A percentile compares a stretch with the other conserved stretches of the same genome.
Conservation (phyloP, 2,888 invertebrate genomes). For the Rhaphigaster nebulosa region DNA sequence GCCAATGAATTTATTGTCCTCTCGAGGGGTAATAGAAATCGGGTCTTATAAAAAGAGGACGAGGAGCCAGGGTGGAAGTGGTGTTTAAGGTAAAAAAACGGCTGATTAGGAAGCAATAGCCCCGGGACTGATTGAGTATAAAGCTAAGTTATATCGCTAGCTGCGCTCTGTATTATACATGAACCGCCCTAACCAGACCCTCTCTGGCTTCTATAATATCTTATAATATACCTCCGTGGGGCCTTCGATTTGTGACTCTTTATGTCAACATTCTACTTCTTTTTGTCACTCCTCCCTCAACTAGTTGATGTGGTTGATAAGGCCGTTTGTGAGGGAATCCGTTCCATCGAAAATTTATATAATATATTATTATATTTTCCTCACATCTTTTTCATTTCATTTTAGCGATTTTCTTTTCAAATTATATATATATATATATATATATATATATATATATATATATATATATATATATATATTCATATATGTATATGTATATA, state of each 20-base stretch:
- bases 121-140: slow-evolving; percentile 41
- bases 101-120: slow-evolving; percentile 30
- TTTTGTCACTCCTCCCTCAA: slow-evolving; percentile 3
- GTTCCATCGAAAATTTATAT: not conserved
- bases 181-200: not conserved
- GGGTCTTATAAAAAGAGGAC: not conserved
- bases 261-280: slow-evolving; percentile 43
- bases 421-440: too few relatives aligned
- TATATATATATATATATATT: too few relatives aligned
- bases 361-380: not conserved
- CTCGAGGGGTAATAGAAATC: not conserved
- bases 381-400: too few relatives aligned
- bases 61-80: not conserved
- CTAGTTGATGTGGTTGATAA: not conserved
- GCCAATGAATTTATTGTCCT: slow-evolving; percentile 17
- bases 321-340: not conserved
- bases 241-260: slow-evolving; percentile 36
- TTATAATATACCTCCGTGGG: not conserved
- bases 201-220: slow-evolving; percentile 12
- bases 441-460: too few relatives aligned
- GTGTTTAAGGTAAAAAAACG: slow-evolving; percentile 47
- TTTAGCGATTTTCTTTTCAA: too few relatives aligned
- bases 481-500: too few relatives aligned
- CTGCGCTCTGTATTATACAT: not conserved
- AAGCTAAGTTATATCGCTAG: slow-evolving; percentile 35